Conservation (phyloP, 2,113 vertebrate genomes). For the Aleadryas rufinucha region DNA sequence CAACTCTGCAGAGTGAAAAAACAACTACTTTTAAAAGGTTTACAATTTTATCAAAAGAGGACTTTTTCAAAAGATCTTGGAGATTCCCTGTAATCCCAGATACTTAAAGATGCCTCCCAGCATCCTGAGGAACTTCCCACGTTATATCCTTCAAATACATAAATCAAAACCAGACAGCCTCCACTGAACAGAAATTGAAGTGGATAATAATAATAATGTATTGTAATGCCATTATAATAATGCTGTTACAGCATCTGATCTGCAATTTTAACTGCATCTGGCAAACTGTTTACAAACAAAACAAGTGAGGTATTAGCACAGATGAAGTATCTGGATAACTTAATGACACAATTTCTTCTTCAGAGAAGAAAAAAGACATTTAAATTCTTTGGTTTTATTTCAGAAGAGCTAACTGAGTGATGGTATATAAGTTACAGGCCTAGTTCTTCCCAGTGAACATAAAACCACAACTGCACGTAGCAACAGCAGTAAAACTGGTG, state of each 20-base stretch:
- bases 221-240: neutral
- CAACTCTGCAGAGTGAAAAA: neutral
- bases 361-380: neutral
- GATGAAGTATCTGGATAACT: neutral
- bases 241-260: neutral
- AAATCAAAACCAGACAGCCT: neutral
- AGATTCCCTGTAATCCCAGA: neutral
- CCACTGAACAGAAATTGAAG: neutral
- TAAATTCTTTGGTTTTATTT: neutral
- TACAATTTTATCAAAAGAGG: neutral
- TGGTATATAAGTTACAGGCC: neutral
- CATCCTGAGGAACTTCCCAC: neutral
- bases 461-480: neutral
- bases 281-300: neutral
- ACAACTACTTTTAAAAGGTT: neutral
- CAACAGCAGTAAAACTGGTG: neutral
- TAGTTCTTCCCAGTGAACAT: neutral
- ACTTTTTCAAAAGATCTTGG: neutral
- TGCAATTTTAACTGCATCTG: neutral
- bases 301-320: neutral
- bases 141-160: neutral
- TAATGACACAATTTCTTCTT: neutral
- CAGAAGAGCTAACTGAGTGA: neutral
- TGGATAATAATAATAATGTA: neutral
- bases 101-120: neutral